Evolutionary conservation across 1,140 invertebrate species (phyloP).

Genomic region (Drosophila arizonae): DNA sequence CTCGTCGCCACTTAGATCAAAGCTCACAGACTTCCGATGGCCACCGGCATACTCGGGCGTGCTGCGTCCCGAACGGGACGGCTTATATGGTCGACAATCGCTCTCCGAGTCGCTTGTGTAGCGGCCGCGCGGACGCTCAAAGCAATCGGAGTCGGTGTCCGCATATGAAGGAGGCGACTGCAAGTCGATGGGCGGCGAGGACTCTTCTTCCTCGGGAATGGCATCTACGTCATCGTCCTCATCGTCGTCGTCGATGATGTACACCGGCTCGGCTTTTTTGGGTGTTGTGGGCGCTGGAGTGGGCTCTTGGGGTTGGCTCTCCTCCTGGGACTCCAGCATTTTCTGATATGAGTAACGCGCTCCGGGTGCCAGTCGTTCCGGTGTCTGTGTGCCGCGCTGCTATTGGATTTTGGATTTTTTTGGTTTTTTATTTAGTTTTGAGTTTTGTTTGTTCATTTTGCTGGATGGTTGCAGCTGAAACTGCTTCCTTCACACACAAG

Average conservation of each 20-base stretch:
- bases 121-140: constrained; percentile 59
- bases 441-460: constrained; percentile 31
- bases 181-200: constrained; percentile 56
- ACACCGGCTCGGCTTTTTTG: constrained; percentile 72
- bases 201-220: constrained; percentile 47
- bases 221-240: constrained; percentile 61
- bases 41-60: constrained; percentile 65
- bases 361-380: constrained; percentile 57
- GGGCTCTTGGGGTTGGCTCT: constrained; percentile 11
- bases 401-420: constrained; percentile 57
- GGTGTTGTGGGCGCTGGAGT: constrained; percentile 14
- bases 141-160: constrained; percentile 74
- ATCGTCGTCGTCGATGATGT: constrained; percentile 76
- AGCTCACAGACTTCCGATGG: constrained; percentile 81
- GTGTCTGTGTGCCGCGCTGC: constrained; percentile 72
- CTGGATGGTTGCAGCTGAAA: constrained; percentile 10
- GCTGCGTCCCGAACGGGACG: constrained; percentile 68
- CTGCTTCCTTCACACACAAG: constrained; percentile 34
- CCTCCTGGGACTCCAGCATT: constrained; percentile 64
- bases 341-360: constrained; percentile 70
- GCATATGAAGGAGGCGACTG: constrained; percentile 67
- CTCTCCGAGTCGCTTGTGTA: constrained; percentile 81
- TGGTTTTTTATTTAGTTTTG: constrained; percentile 46
- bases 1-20: constrained; percentile 81
- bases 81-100: constrained; percentile 64